A percentile compares a stretch with the other conserved stretches of the same genome.
Evolutionary conservation across 2,888 invertebrate genomes (phyloP).

Genomic region (Halictus ligatus): DNA sequence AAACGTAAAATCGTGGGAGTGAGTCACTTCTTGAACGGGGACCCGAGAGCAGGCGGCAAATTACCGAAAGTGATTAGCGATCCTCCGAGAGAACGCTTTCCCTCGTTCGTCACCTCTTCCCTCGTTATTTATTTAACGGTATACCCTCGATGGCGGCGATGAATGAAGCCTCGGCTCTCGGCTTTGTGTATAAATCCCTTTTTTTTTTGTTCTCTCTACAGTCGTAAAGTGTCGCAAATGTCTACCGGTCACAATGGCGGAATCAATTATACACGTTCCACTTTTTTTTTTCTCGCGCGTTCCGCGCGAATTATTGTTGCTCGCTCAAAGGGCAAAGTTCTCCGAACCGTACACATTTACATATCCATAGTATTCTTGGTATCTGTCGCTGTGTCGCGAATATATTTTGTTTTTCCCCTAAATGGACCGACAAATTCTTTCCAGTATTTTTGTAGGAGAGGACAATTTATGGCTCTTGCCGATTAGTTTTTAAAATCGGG

Average conservation of each 20-base stretch:
- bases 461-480: no score
- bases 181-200: neutral
- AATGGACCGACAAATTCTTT: no score
- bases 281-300: neutral
- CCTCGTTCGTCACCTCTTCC: neutral
- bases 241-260: neutral
- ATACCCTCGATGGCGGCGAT: neutral
- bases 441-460: no score
- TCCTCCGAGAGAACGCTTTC: neutral
- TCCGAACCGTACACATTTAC: neutral
- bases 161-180: neutral
- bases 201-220: neutral
- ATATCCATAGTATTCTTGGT: neutral
- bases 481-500: no score
- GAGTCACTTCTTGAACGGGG: conserved; percentile 23
- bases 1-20: conserved; percentile 8
- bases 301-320: neutral
- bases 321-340: neutral
- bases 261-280: neutral
- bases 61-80: neutral
- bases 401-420: no score
- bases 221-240: neutral
- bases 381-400: no score
- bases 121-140: neutral
- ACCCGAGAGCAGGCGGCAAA: neutral